phyloP scores from a whole-genome alignment of 92 coral and sea anemone species.

The Parazoanthus swiftii region DNA sequence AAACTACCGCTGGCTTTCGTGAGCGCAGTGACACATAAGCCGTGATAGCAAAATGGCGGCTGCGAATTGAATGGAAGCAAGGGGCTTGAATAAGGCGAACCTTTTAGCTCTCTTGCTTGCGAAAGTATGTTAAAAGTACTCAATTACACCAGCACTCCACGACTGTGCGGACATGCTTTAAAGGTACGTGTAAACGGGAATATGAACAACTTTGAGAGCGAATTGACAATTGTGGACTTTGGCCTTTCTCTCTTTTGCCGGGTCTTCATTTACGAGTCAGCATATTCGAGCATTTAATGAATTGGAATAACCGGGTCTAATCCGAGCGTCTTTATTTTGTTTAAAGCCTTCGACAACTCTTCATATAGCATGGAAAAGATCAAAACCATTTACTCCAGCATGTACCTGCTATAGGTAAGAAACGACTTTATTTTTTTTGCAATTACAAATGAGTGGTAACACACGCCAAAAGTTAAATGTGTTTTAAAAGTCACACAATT shows the following conservation, averaged over 20 bases:
- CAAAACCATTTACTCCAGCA: neutral
- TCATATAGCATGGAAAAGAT: neutral
- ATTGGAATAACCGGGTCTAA: neutral
- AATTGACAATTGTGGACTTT: slow-evolving; percentile 13
- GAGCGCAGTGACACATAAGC: neutral
- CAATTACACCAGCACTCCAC: neutral
- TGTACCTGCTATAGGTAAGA: slow-evolving; percentile 4
- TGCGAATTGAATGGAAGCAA: neutral
- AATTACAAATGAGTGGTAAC: too few relatives aligned
- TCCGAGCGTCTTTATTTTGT: neutral
- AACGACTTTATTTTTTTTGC: neutral
- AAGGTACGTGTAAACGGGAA: neutral
- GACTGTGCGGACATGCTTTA: neutral
- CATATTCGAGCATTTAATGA: neutral
- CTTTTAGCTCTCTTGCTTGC: neutral
- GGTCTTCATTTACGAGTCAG: too few relatives aligned
- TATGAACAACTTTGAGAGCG: neutral
- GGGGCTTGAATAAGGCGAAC: neutral
- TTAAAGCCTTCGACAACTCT: neutral
- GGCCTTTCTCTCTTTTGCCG: neutral
- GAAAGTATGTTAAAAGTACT: neutral
- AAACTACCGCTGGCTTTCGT: neutral
- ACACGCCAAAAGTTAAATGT: too few relatives aligned
- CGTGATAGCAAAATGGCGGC: neutral
- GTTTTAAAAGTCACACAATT: too few relatives aligned